Percentiles rank a stretch among this genome's conserved stretches.
These are phyloP conservation scores for Ictalurus furcatus DNA, from an alignment of 2,113 vertebrate species.

Conservation along the genomic window DNA sequence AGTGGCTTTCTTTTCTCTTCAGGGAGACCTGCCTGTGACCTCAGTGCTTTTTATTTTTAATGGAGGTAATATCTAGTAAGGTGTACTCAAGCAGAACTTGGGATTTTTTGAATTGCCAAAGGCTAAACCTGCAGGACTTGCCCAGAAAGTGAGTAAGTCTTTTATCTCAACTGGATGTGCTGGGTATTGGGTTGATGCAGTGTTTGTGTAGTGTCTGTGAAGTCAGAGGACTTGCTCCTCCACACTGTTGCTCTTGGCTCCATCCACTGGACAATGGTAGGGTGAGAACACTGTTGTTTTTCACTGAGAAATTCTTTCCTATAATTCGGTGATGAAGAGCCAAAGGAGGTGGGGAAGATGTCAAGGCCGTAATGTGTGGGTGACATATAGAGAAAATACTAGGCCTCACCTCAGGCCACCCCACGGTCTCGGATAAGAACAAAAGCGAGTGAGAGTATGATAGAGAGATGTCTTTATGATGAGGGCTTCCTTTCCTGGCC, in stretches of 20 bases:
- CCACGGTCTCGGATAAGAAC: conserved; percentile 36
- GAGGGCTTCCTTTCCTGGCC: conserved; percentile 44
- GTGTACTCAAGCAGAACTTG: neutral
- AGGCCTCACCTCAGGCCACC: conserved; percentile 46
- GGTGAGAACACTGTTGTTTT: conserved; percentile 42
- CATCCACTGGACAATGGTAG: conserved; percentile 33
- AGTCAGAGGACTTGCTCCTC: conserved; percentile 41
- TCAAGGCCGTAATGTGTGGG: conserved; percentile 47
- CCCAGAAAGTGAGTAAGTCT: conserved; percentile 29
- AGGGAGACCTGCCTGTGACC: conserved; percentile 27
- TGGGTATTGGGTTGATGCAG: conserved; percentile 28
- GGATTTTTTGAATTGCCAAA: conserved; percentile 15
- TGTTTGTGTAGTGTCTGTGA: conserved; percentile 52
- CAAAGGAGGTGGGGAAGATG: conserved; percentile 45
- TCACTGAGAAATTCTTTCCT: conserved; percentile 54
- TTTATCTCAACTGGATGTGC: conserved; percentile 45
- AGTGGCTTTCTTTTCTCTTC: conserved; percentile 12
- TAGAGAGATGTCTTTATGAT: conserved; percentile 41
- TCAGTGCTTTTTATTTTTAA: conserved; percentile 52
- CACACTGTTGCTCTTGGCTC: conserved; percentile 53
- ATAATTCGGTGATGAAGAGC: conserved; percentile 53
- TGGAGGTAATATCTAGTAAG: conserved; percentile 38
- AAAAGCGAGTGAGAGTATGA: conserved; percentile 27
- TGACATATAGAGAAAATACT: conserved; percentile 53
- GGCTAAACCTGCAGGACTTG: neutral